Evolutionary conservation across 2,888 invertebrate species (phyloP), one percentile per base, ranked within the genome.

Genomic region (Synanthedon vespiformis): DNA sequence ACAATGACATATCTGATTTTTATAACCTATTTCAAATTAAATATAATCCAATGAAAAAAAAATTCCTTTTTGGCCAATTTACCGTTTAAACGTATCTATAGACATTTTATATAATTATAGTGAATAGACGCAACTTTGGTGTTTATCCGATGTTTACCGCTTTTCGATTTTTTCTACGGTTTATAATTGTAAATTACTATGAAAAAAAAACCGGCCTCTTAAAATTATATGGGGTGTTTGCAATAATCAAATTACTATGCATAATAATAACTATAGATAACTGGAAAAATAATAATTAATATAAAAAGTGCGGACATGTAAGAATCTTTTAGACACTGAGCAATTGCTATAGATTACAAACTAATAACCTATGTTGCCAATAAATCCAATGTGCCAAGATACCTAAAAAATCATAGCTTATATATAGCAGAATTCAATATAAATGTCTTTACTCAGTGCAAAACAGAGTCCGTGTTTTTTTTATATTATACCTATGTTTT

Each of bases 1-100:
- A 76, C 80, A 74, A 80, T 68, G 76, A 85, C 85, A 85, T 84
- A 85, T 85, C 85, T 73, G 76, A 74, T 80, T 82, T 79, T 80
- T 76, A 77, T 73, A 79, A 62, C 73, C 70, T 76, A 72, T 74
- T 72, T 66, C 70, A 73, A 34, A 69, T 61, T 57, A 63, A n/a
- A 69, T 47, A 27, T 53, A 51, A 51, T 50, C 50, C 63, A 64
- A 67, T 59, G 22, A 44, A 59, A 60, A 56, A 57, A 69, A 68
- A 10, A 34, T 70, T 72, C 63, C 64, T 71, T 74, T 73, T 78
- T 64, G 61, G 64, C 59, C 57, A 58, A 57, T 65, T 61, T 63
- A 64, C 63, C 55, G 56, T 57, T 65, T 61, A 62, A 65, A 59
- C 50, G 56, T 67, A 63, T n/a, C n/a, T 58, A 59, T 58, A 60